Conservation (phyloP, 2,797 vertebrate genomes). For the Microctenopoma stevenorrisi region DNA sequence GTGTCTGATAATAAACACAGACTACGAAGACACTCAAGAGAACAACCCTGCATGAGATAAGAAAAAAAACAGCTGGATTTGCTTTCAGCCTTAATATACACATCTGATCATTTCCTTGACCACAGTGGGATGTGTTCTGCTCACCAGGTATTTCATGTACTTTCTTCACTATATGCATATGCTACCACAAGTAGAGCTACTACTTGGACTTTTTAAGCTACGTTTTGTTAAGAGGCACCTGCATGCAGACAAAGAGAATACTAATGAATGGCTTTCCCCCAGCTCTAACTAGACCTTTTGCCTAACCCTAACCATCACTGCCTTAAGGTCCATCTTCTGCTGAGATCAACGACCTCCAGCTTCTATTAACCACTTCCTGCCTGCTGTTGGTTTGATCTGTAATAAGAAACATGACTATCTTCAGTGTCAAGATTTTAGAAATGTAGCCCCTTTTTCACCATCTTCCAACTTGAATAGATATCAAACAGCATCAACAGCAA, state of each 20-base stretch:
- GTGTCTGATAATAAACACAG: background rate
- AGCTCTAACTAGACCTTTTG: too few relatives aligned
- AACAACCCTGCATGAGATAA: background rate
- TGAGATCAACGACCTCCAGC: too few relatives aligned
- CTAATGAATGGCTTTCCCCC: too few relatives aligned
- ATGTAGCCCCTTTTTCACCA: conserved; percentile 13
- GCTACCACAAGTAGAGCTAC: background rate
- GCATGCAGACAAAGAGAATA: too few relatives aligned
- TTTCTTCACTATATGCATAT: background rate
- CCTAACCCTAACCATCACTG: too few relatives aligned
- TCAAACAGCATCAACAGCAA: conserved; percentile 26
- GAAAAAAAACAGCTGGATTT: background rate
- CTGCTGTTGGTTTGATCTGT: too few relatives aligned
- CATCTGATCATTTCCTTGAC: background rate
- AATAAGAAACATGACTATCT: background rate
- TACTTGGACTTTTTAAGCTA: background rate
- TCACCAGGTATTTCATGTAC: background rate
- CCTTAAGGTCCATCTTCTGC: too few relatives aligned
- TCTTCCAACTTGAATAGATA: conserved; percentile 12
- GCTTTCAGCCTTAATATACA: background rate
- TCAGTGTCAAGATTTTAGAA: conserved; percentile 6
- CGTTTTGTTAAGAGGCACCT: background rate
- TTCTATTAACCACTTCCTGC: too few relatives aligned
- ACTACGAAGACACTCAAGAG: background rate
- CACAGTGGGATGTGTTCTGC: background rate